These are phyloP conservation scores for Catharus minimus DNA, from an alignment of 2,113 vertebrate species.

Conservation along the genomic window DNA sequence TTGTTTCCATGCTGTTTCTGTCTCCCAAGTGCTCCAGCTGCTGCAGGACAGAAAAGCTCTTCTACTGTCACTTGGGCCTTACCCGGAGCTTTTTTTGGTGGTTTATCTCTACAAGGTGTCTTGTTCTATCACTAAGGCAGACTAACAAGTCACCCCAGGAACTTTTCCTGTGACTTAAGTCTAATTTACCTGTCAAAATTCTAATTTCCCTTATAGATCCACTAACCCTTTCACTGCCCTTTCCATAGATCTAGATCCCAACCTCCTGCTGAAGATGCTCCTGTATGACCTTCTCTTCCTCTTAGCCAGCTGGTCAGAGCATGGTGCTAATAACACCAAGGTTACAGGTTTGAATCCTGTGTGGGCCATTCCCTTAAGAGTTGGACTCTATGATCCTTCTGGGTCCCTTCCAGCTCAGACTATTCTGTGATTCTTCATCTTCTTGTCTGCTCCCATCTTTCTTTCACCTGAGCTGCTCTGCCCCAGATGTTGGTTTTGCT, in stretches of 20 bases:
- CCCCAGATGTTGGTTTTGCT: background rate
- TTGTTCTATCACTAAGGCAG: background rate
- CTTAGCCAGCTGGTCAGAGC: background rate
- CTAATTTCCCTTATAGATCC: background rate
- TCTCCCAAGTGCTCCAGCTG: background rate
- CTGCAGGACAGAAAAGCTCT: background rate
- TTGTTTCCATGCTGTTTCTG: background rate
- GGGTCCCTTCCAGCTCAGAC: background rate
- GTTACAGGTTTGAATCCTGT: fast-evolving
- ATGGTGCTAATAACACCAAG: background rate
- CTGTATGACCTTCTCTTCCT: background rate
- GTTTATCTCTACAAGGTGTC: background rate
- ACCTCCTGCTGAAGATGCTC: background rate
- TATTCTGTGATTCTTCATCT: background rate
- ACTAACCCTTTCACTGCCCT: background rate
- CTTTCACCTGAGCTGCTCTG: background rate
- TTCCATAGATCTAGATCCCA: background rate
- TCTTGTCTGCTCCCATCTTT: background rate
- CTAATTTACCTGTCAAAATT: background rate
- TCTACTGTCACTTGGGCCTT: background rate
- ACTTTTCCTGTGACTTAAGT: background rate
- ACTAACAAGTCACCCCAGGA: background rate
- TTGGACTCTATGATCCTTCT: background rate
- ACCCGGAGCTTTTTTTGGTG: background rate
- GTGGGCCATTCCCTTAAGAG: background rate